Percentiles rank a stretch among this genome's conserved stretches.
Conservation (phyloP, 2,888 invertebrate genomes). For the Chrysopilus asiliformis region DNA sequence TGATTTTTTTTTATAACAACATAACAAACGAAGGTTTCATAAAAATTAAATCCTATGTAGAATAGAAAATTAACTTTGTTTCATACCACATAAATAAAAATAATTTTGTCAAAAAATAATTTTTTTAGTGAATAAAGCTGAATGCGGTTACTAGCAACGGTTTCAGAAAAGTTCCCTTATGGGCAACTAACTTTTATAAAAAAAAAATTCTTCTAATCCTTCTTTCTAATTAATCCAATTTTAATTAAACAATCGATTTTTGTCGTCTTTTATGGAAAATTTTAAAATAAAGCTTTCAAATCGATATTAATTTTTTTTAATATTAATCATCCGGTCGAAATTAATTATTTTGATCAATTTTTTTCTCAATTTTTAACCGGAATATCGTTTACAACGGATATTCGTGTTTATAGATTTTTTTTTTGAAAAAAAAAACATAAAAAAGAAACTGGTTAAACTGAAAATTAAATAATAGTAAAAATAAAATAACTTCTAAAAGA, state of each 20-base stretch:
- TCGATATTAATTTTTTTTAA: constrained; percentile 1
- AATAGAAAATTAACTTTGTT: no score
- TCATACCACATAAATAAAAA: no score
- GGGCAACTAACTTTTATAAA: constrained; percentile 44
- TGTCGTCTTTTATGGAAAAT: constrained; percentile 5
- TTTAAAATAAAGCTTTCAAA: constrained; percentile 6
- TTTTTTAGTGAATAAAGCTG: constrained; percentile 11
- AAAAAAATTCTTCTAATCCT: constrained; percentile 13
- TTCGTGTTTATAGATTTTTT: background rate
- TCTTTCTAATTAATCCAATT: constrained; percentile 13
- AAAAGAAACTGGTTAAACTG: background rate
- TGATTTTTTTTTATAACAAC: no score
- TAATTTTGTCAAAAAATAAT: no score
- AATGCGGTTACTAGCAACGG: constrained; percentile 35
- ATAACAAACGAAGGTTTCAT: no score
- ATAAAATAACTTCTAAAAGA: background rate
- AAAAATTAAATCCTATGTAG: no score
- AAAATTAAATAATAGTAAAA: background rate
- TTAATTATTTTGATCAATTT: background rate
- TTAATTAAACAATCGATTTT: constrained; percentile 15
- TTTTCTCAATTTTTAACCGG: no score
- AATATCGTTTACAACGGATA: no score
- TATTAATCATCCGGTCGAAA: background rate
- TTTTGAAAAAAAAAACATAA: background rate
- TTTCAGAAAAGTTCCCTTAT: constrained; percentile 59